Conservation (phyloP, 2,113 vertebrate genomes). For the Dryoscopus gambensis region DNA sequence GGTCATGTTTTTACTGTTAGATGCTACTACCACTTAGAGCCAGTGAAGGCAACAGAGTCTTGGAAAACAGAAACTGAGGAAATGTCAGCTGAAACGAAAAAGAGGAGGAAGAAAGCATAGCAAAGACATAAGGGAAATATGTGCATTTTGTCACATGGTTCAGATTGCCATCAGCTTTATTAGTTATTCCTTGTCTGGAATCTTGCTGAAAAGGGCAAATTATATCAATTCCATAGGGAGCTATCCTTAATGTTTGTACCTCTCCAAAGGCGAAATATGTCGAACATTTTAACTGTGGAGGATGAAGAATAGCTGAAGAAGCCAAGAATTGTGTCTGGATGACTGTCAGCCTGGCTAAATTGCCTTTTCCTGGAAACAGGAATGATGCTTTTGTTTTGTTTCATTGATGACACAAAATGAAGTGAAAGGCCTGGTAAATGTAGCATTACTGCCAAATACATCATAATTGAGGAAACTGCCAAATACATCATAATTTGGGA, state of each 20-base stretch:
- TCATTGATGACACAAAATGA: background rate
- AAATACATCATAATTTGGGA: background rate
- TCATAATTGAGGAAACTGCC: background rate
- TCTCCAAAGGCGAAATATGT: background rate
- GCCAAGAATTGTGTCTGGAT: background rate
- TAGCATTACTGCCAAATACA: background rate
- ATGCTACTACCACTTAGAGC: background rate
- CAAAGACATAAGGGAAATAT: background rate
- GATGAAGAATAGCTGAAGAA: background rate
- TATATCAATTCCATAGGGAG: accelerated
- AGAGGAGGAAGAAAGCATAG: background rate
- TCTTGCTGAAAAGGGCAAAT: background rate
- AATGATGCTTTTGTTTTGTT: background rate
- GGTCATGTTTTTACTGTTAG: background rate
- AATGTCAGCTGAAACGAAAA: background rate
- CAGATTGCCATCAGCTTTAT: background rate
- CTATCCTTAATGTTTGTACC: background rate
- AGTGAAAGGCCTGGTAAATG: background rate
- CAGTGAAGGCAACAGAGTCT: background rate
- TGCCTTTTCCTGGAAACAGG: background rate
- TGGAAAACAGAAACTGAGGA: background rate
- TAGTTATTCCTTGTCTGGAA: background rate
- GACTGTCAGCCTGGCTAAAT: background rate
- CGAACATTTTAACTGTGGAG: background rate
- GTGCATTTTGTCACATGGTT: background rate